Conservation (phyloP, 2,888 invertebrate genomes). For the Clostera curtula region DNA sequence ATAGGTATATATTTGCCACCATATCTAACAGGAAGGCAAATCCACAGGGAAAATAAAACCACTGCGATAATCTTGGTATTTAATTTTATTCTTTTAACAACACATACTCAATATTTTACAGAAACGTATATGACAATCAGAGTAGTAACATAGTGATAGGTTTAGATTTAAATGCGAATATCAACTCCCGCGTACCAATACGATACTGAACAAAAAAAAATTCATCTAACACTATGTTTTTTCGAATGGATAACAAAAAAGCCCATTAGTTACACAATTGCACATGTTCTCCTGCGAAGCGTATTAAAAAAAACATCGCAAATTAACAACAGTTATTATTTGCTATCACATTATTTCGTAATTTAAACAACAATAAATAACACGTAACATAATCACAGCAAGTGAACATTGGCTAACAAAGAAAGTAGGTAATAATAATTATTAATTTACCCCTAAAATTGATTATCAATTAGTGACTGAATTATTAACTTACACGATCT, state of each 20-base stretch:
- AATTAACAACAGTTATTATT: slow-evolving; percentile 59
- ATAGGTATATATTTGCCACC: no score
- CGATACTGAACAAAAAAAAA: slow-evolving; percentile 28
- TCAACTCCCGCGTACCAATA: slow-evolving; percentile 46
- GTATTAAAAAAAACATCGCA: slow-evolving; percentile 50
- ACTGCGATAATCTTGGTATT: slow-evolving; percentile 53
- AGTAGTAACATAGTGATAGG: slow-evolving; percentile 69
- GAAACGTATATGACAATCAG: slow-evolving; percentile 75
- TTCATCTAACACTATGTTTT: slow-evolving; percentile 31
- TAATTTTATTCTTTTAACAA: slow-evolving; percentile 76
- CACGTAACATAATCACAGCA: slow-evolving; percentile 73
- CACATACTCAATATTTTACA: slow-evolving; percentile 77
- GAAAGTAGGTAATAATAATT: slow-evolving; percentile 56
- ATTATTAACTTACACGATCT: slow-evolving; percentile 66
- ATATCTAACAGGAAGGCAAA: no score
- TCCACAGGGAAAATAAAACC: slow-evolving; percentile 23
- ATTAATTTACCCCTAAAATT: slow-evolving; percentile 61
- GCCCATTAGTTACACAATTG: no score
- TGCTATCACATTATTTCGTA: slow-evolving; percentile 63
- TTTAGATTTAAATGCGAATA: slow-evolving; percentile 68
- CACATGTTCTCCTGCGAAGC: slow-evolving; percentile 41
- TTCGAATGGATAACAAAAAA: slow-evolving; percentile 15
- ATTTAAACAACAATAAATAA: slow-evolving; percentile 69
- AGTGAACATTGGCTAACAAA: slow-evolving; percentile 74
- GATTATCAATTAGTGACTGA: slow-evolving; percentile 72